Conservation (phyloP, 30 jellyfish, hydroid and myxozoan genomes). For the Pelagia noctiluca region DNA sequence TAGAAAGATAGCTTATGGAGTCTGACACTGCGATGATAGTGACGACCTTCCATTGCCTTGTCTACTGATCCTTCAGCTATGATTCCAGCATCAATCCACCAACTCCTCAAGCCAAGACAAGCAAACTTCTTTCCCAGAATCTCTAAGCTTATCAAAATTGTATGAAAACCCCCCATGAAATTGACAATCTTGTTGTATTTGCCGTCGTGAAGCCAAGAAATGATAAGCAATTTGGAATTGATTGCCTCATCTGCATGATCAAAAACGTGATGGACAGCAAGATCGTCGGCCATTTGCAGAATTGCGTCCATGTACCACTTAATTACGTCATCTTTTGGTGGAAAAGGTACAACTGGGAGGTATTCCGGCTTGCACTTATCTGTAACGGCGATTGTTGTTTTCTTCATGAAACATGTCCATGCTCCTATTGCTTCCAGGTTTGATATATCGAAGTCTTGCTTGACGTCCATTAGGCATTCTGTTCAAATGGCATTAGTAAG, state of each 20-base stretch:
- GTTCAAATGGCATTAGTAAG: constrained; percentile 15
- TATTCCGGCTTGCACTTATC: constrained; percentile 50
- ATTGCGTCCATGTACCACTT: constrained; percentile 61
- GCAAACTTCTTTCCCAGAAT: constrained; percentile 13
- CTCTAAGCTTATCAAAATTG: constrained; percentile 1
- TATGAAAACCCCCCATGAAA: constrained; percentile 51
- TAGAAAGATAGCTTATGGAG: constrained; percentile 45
- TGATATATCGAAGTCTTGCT: constrained; percentile 16
- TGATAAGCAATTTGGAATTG: constrained; percentile 33
- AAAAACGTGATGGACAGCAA: constrained; percentile 36
- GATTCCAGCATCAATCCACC: constrained; percentile 50
- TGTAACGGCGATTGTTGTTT: constrained; percentile 19
- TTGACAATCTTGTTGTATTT: constrained; percentile 16
- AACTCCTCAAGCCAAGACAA: constrained; percentile 48
- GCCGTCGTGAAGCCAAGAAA: constrained; percentile 35
- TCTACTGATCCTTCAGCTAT: constrained; percentile 37
- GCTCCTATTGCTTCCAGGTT: constrained; percentile 44
- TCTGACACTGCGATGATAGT: constrained; percentile 31
- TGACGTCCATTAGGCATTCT: constrained; percentile 10
- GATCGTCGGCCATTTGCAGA: constrained; percentile 56
- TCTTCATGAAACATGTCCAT: constrained; percentile 55
- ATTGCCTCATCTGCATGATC: constrained; percentile 79
- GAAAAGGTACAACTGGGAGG: constrained; percentile 68
- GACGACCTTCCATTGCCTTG: constrained; percentile 13
- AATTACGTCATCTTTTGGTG: constrained; percentile 33